A percentile compares a stretch with the other conserved stretches of the same genome.
These are phyloP conservation scores for Anoplophora glabripennis DNA, from an alignment of 1,140 invertebrate genomes.

Conservation along the genomic window DNA sequence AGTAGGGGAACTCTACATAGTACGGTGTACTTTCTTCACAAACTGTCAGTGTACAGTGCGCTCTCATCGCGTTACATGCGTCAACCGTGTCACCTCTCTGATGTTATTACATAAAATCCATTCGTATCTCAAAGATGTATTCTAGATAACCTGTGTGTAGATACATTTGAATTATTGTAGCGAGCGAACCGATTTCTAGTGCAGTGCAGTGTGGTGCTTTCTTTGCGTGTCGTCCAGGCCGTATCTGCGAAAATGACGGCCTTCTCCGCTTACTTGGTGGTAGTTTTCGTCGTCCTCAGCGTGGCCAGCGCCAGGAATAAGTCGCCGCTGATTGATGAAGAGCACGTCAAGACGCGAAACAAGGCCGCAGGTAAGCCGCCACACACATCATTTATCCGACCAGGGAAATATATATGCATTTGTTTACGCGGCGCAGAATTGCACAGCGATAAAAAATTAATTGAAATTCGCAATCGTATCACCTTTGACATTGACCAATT, in stretches of 20 bases:
- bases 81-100: neutral
- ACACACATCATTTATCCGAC: neutral
- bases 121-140: neutral
- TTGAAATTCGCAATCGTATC: neutral
- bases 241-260: neutral
- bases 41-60: too few species aligned
- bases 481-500: neutral
- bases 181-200: neutral
- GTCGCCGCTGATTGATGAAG: constrained; percentile 37
- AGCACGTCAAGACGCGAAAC: constrained; percentile 33
- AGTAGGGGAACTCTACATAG: too few species aligned
- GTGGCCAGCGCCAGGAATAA: constrained; percentile 32
- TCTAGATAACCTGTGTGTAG: neutral
- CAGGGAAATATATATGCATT: neutral
- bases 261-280: constrained; percentile 15
- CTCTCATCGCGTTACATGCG: too few species aligned
- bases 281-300: constrained; percentile 19
- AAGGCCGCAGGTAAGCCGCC: constrained; percentile 39
- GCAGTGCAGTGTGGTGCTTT: constrained; percentile 8
- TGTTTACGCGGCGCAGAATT: neutral
- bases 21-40: too few species aligned
- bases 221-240: neutral
- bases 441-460: neutral
- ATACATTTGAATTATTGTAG: too few species aligned
- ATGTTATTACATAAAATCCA: constrained; percentile 12